Evolutionary conservation across 2,888 invertebrate species (phyloP), one percentile per base, ranked within the genome.

Genomic region (Athalia cordata): DNA sequence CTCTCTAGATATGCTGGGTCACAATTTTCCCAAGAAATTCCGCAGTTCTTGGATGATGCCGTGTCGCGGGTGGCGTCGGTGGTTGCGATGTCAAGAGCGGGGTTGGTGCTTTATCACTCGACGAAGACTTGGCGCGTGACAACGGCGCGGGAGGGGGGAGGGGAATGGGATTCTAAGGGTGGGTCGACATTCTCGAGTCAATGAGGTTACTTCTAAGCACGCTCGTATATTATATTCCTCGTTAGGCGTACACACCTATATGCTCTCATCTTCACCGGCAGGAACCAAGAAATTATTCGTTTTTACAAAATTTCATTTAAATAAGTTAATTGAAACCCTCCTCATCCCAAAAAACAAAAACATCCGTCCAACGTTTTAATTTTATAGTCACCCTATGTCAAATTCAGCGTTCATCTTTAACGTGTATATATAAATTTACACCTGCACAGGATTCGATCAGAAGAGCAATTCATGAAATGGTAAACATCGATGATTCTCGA

Each of bases 171-270:
- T 29, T 29, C 49, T 15, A 49, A 49, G 66, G 52, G 55, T 52
- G 29, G 11, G 52, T n/a, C 68, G 45, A 68, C 52, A 68, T 68
- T 68, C 68, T 52, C 68, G 52, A 68, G 68, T 68, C 68, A 68
- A 68, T 68, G 68, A 68, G 68, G 68, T 52, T 68, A n/a, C 68
- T 55, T n/a, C 29, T 68, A 68, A 68, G 68, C 68, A 68, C 52
- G 68, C 15, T 68, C 68, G 68, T 68, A 68, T 43, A 68, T 55
- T 29, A 68, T 64, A 43, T 52, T 29, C 52, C 68, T 68, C 43
- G 11, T 52, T 52, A 52, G 52, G 49, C 11, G 52, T 64, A 45
- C 15, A 9, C 9, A 62, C 43, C 62, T 29, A 29, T 29, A 29
- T 29, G 29, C 29, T 29, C 29, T 29, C 29, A 29, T 29, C 29